phyloP scores from a whole-genome alignment of 1,140 invertebrate genomes.

The Onthophagus taurus region DNA sequence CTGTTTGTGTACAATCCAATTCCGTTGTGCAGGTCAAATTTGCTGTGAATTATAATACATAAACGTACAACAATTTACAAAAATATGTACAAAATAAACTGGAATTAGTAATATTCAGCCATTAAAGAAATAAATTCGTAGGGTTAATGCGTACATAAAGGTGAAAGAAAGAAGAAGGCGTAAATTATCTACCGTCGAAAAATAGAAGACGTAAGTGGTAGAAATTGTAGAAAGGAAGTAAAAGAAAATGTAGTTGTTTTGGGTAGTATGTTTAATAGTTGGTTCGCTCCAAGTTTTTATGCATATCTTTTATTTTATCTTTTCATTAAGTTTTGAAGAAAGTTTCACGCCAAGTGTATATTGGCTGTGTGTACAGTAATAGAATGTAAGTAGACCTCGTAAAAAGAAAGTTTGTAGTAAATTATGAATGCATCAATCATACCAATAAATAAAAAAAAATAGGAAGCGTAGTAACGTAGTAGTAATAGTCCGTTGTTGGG shows the following conservation, averaged over 20 bases:
- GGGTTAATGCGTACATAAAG: conserved; percentile 4
- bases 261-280: no score
- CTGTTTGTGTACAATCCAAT: conserved; percentile 53
- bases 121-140: conserved; percentile 10
- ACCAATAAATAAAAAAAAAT: no score
- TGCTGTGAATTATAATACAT: conserved; percentile 35
- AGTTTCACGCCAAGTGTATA: conserved; percentile 6
- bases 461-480: conserved; percentile 14
- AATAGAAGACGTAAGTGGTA: background rate
- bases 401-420: conserved; percentile 15
- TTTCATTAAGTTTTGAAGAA: no score
- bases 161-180: background rate
- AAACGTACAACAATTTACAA: conserved; percentile 27
- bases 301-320: no score
- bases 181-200: conserved; percentile 1
- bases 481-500: conserved; percentile 10
- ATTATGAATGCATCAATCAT: conserved; percentile 15
- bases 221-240: conserved; percentile 5
- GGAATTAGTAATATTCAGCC: conserved; percentile 3
- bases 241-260: conserved; percentile 10
- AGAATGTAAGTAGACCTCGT: conserved; percentile 15
- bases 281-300: no score
- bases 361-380: conserved; percentile 3
- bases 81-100: conserved; percentile 13
- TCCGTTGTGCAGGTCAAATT: conserved; percentile 47